phyloP scores from a whole-genome alignment of 2,113 vertebrate genomes.

The Daboia siamensis region DNA sequence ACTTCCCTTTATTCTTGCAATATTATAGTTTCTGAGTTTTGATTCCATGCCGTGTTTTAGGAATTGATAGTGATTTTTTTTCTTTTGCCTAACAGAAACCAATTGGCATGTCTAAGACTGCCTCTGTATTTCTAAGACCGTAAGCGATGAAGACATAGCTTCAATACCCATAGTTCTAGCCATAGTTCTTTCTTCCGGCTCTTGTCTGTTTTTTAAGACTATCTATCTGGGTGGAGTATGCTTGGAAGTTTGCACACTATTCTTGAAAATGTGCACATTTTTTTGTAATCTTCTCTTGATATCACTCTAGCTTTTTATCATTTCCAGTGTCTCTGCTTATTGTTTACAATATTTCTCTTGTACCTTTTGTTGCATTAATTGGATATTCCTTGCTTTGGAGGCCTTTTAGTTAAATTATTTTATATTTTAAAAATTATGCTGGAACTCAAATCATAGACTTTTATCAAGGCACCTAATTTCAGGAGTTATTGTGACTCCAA shows the following conservation, averaged over 20 bases:
- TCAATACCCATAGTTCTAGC: neutral
- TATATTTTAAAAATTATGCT: neutral
- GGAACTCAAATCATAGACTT: neutral
- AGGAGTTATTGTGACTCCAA: neutral
- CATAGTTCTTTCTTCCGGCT: neutral
- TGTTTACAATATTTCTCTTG: neutral
- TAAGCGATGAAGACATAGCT: neutral
- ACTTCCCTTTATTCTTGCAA: neutral
- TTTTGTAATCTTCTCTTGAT: neutral
- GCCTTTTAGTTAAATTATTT: neutral
- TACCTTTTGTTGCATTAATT: neutral
- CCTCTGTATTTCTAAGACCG: neutral
- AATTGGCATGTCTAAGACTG: neutral
- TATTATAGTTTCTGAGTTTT: neutral
- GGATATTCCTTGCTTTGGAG: neutral
- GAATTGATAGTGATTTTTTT: neutral
- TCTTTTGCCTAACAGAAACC: neutral
- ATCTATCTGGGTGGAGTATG: neutral
- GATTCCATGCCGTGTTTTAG: neutral
- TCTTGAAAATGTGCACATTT: neutral
- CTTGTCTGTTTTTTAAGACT: neutral
- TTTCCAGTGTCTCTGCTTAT: neutral
- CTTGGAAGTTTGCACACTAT: neutral
- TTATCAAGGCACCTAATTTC: neutral
- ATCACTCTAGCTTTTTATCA: neutral